Conservation (phyloP, 2,888 invertebrate species). For the Unio pictorum region DNA sequence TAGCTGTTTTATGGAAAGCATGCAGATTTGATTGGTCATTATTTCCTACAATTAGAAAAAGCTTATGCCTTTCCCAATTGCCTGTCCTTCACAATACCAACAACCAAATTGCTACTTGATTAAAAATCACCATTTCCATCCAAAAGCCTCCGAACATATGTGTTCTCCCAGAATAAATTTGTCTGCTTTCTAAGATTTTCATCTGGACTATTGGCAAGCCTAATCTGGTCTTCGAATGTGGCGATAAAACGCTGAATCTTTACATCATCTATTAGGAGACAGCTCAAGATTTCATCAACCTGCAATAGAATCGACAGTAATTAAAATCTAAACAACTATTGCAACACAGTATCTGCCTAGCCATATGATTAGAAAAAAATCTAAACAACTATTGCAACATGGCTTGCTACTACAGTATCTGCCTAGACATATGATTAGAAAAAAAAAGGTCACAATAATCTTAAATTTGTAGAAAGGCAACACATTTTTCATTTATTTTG, state of each 20-base stretch:
- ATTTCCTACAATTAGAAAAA: neutral
- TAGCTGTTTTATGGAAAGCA: too few species aligned
- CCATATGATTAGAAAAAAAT: too few species aligned
- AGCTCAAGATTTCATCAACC: constrained; percentile 40
- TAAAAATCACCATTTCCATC: constrained; percentile 62
- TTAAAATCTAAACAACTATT: too few species aligned
- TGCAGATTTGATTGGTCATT: too few species aligned
- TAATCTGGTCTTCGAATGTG: constrained; percentile 55
- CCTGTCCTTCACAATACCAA: neutral
- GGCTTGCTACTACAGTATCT: too few species aligned
- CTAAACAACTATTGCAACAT: too few species aligned
- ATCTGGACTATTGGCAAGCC: constrained; percentile 54
- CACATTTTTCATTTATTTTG: too few species aligned
- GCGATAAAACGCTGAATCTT: constrained; percentile 41
- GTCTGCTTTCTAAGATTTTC: constrained; percentile 51
- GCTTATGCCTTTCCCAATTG: neutral
- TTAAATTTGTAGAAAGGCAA: too few species aligned
- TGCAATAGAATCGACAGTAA: constrained; percentile 9
- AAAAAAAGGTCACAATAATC: too few species aligned
- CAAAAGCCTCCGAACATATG: constrained; percentile 62
- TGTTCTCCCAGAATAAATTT: constrained; percentile 67
- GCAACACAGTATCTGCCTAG: too few species aligned
- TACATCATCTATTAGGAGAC: constrained; percentile 39
- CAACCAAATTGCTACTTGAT: neutral
- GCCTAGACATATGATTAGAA: too few species aligned